Base-by-base conservation (phyloP, 2,888 invertebrate species). In the Rosalia funebris region DNA sequence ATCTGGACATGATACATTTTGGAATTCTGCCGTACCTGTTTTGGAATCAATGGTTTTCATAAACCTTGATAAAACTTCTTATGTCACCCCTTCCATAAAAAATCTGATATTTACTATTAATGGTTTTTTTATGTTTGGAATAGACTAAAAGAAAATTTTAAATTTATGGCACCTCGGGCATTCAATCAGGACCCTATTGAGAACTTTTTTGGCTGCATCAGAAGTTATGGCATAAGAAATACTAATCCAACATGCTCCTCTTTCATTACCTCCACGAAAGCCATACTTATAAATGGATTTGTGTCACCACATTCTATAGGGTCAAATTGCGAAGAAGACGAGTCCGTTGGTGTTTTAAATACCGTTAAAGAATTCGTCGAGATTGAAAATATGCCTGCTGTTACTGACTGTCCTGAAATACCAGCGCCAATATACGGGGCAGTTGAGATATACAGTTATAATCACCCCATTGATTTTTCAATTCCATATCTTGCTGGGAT, bases 331-430 rank as follows among this genome's bases (percentile, higher is more conserved):
- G 46, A 46, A 7, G 31, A 46, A 46, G 46, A 46, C 12, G 10
- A 7, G 9, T 46, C 46, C 10, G 14, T 9, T 46, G 46, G 46
- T 15, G 46, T 11, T 14, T 46, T 46, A 46, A 14, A 46, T 17
- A 54, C 34, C 4, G 15, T 62, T 1, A 56, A 32, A 57, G 7
- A 16, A 14, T 60, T 60, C 32, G 20, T 55, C 14, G 19, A 52
- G 19, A 7, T n/a, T 47, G 34, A 47, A 16, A 3, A 17, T 20
- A 10, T 25, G 45, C 5, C 20, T 11, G 9, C n/a, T 48, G 25
- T 5, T 19, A 17, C 12, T 20, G 45, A 45, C 9, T 17, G 11
- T 10, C 19, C 19, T n/a, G 11, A 25, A 19, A 19, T 45, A 10
- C 45, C 25, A 10, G 10, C 25, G 11, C 25, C 45, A 20, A 25